Base-by-base conservation (phyloP, 1,140 invertebrate species). In the Tetragnatha versicolor region DNA sequence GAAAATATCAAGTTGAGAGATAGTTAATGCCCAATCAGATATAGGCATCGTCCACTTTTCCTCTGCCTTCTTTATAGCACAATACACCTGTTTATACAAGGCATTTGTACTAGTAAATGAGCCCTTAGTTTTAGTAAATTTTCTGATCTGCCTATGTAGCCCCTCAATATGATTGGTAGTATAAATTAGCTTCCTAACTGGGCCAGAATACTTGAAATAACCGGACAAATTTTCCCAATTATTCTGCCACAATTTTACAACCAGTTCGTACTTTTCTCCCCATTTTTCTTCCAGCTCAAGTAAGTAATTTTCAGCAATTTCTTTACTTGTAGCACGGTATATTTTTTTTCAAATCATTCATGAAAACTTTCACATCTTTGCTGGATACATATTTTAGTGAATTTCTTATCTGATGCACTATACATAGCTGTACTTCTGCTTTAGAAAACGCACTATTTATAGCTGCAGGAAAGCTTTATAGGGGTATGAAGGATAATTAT, bases 361-460 rank as follows among this genome's bases (percentile, higher is more conserved):
- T 42, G 33, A 65, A 65, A 65, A 1, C 7, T 42, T 65, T 65
- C 61, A 1, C 61, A 65, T 65, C 61, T 65, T 39, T 65, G 35
- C 61, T 65, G 2, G 61, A 42, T 42, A 65, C 33, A 65, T 65
- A 65, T 42, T 65, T 65, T 4, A 65, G 20, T 39, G 61, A 65
- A 12, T 65, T 65, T 1, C 61, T 2, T 65, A 65, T 65, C 33
- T 65, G 61, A 65, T 65, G 61, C 61, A 65, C 61, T 65, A 65
- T 39, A 65, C 61, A 65, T 61, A 29, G 58, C 25, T 61, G 53
- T n/a, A n/a, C n/a, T n/a, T n/a, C n/a, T n/a, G n/a, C n/a, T n/a
- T n/a, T n/a, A n/a, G n/a, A n/a, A n/a, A n/a, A n/a, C n/a, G n/a
- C n/a, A n/a, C n/a, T n/a, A n/a, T n/a, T n/a, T n/a, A n/a, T n/a